Percentiles rank a stretch among this genome's conserved stretches.
phyloP scores from a whole-genome alignment of 2,113 vertebrate species.

The Rhipidura dahli region DNA sequence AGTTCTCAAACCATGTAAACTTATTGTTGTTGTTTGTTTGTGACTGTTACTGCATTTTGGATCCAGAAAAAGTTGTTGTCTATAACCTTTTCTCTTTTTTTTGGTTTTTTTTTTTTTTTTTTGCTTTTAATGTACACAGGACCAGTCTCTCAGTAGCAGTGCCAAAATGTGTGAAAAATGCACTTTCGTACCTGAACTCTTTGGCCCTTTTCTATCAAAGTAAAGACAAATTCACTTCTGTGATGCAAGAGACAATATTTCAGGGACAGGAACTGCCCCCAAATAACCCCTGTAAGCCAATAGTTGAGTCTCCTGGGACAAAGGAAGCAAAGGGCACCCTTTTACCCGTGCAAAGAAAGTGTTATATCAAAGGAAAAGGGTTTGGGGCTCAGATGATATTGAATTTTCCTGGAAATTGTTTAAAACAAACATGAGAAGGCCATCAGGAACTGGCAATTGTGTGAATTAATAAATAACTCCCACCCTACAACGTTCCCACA shows the following conservation, averaged over 20 bases:
- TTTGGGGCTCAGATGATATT: background rate
- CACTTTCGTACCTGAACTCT: background rate
- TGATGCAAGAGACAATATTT: background rate
- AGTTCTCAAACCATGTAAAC: background rate
- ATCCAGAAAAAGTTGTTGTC: background rate
- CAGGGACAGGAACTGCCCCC: background rate
- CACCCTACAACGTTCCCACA: background rate
- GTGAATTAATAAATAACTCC: background rate
- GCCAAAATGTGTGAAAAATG: background rate
- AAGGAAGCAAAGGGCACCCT: background rate
- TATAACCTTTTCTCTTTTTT: background rate
- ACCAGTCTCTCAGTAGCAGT: background rate
- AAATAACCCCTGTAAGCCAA: background rate
- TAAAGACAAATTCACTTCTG: background rate
- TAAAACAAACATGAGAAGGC: conserved; percentile 22
- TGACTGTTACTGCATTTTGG: background rate
- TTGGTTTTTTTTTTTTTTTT: background rate
- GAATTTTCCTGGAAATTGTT: conserved; percentile 4
- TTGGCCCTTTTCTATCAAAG: background rate
- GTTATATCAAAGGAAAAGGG: background rate
- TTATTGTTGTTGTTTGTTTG: background rate
- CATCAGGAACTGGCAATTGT: background rate
- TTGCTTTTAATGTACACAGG: background rate
- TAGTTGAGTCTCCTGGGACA: background rate
- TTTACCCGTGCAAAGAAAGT: background rate